Evolutionary conservation across 2,113 vertebrate species (phyloP).

Genomic region (Formicarius rufipectus): DNA sequence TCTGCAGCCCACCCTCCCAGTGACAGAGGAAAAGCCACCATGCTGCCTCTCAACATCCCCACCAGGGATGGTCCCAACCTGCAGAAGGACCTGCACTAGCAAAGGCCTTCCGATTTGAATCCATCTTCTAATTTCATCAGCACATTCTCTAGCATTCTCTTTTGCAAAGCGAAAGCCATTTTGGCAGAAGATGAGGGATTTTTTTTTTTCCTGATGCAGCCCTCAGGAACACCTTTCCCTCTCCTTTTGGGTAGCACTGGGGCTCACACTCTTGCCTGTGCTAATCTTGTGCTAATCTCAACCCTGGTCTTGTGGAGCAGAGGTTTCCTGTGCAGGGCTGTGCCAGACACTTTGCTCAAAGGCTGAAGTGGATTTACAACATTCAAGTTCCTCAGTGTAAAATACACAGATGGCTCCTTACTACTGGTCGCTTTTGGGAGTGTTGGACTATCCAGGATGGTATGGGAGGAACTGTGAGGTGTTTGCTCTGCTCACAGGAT

Average conservation of each 20-base stretch:
- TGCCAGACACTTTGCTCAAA: neutral
- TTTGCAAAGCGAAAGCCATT: neutral
- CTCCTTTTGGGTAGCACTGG: neutral
- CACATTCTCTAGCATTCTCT: neutral
- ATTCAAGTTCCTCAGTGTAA: neutral
- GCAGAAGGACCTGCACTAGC: neutral
- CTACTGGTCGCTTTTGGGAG: neutral
- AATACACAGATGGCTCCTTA: accelerated
- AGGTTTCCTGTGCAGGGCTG: neutral
- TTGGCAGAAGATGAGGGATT: neutral
- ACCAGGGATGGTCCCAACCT: neutral
- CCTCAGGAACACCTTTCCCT: neutral
- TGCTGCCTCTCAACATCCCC: accelerated
- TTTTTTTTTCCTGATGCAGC: neutral
- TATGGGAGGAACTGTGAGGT: neutral
- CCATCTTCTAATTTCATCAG: neutral
- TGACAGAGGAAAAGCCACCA: neutral
- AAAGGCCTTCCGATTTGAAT: neutral
- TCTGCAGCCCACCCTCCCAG: neutral
- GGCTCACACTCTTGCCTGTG: accelerated
- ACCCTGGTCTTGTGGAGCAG: neutral
- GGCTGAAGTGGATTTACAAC: neutral
- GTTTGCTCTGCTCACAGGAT: neutral
- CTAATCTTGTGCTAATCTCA: neutral
- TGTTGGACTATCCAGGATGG: neutral